phyloP scores from a whole-genome alignment of 2,797 vertebrate species.

The Netta rufina region DNA sequence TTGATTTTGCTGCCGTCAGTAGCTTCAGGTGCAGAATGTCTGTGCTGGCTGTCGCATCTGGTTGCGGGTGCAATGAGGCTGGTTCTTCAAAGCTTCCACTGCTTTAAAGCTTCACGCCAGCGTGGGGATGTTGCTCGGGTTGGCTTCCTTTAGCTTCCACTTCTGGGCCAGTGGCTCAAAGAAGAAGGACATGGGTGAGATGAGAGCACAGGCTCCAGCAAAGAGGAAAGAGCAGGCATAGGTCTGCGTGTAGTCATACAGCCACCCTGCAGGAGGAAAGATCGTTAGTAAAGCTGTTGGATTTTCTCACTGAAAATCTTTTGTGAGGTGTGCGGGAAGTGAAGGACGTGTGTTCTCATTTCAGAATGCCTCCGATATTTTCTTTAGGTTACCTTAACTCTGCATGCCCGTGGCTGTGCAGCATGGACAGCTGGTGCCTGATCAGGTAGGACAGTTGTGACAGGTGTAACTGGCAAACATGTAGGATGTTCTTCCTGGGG shows the following conservation, averaged over 20 bases:
- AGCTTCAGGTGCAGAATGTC: neutral
- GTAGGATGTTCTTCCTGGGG: neutral
- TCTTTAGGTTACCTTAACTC: neutral
- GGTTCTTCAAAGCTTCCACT: neutral
- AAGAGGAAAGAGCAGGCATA: constrained; percentile 93
- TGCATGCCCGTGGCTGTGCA: neutral
- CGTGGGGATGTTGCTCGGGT: neutral
- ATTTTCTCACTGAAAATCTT: neutral
- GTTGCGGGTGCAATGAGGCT: accelerated
- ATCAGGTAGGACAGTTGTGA: accelerated
- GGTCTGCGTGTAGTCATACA: constrained; percentile 91
- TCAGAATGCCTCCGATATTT: neutral
- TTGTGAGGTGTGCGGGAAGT: neutral
- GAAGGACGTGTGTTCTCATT: neutral
- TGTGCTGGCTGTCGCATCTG: accelerated
- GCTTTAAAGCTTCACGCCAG: neutral
- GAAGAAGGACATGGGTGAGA: constrained; percentile 89
- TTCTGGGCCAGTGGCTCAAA: constrained; percentile 87
- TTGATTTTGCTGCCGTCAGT: neutral
- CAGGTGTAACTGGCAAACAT: neutral
- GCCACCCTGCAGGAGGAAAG: constrained; percentile 83
- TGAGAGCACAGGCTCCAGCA: constrained; percentile 88
- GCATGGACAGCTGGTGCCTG: accelerated
- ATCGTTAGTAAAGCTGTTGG: neutral
- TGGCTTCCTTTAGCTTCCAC: constrained; percentile 78